Evolutionary conservation across 2,888 invertebrate species (phyloP).

Genomic region (Anagyrus pseudococci): DNA sequence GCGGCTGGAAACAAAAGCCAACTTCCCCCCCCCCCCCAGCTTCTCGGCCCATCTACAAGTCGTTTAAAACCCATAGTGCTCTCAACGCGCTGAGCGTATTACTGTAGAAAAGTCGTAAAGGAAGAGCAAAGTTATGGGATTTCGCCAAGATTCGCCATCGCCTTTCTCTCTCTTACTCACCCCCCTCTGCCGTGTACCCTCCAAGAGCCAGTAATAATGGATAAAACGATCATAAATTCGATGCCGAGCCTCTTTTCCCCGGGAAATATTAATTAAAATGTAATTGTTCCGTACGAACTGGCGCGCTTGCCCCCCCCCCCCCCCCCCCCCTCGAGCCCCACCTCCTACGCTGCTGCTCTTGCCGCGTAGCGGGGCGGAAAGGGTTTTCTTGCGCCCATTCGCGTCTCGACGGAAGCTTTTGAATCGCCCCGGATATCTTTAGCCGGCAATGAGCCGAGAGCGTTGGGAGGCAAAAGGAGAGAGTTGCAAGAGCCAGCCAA

Average conservation of each 20-base stretch:
- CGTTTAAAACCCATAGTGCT: too few relatives aligned
- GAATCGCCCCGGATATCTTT: constrained; percentile 46
- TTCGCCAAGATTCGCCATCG: constrained; percentile 56
- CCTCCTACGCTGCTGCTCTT: not conserved
- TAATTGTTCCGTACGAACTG: constrained; percentile 58
- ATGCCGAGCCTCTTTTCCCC: constrained; percentile 48
- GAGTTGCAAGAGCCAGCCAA: too few relatives aligned
- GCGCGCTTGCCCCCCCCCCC: not conserved
- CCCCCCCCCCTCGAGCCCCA: not conserved
- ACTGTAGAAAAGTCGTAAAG: constrained; percentile 54
- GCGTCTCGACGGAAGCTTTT: constrained; percentile 12
- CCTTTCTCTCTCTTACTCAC: constrained; percentile 10
- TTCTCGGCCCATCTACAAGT: too few relatives aligned
- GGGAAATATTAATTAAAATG: constrained; percentile 64
- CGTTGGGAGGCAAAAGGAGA: too few relatives aligned
- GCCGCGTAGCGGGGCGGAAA: too few relatives aligned
- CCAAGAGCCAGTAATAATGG: constrained; percentile 56
- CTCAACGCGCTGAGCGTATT: too few relatives aligned
- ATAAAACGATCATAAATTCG: constrained; percentile 64
- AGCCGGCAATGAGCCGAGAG: constrained; percentile 43
- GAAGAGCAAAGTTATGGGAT: constrained; percentile 57
- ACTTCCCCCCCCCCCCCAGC: too few relatives aligned
- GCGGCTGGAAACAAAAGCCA: too few relatives aligned
- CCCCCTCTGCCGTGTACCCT: not conserved
- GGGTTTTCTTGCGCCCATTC: constrained; percentile 28